Conservation (phyloP, 2,888 invertebrate species). For the Minunthozetes semirufus region DNA sequence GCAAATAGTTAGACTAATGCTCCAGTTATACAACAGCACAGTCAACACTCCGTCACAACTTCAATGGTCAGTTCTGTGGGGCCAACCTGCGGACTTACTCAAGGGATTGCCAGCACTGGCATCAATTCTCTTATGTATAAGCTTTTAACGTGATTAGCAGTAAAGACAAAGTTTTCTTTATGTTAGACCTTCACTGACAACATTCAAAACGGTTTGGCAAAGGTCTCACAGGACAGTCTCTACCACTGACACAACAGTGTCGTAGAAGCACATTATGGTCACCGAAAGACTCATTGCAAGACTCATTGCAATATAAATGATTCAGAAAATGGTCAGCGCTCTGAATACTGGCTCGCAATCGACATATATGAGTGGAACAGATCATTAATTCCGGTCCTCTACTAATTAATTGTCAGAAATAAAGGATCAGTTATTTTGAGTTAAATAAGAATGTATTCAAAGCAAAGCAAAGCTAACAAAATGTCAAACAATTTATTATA, state of each 20-base stretch:
- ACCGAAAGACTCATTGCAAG: conserved; percentile 25
- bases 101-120: conserved; percentile 13
- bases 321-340: conserved; percentile 18
- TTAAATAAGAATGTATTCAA: not conserved
- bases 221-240: conserved; percentile 16
- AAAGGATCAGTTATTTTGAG: not conserved
- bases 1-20: conserved; percentile 28
- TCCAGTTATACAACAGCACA: not conserved
- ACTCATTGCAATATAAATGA: conserved; percentile 30
- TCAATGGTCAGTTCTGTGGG: conserved; percentile 21
- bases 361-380: not conserved
- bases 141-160: conserved; percentile 29
- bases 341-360: not conserved
- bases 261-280: conserved; percentile 16
- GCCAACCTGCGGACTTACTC: conserved; percentile 12
- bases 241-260: not conserved
- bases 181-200: not conserved
- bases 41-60: too few species aligned
- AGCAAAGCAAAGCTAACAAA: not conserved
- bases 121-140: conserved; percentile 30
- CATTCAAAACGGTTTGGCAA: conserved; percentile 16
- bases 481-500: not conserved
- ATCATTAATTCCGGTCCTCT: conserved; percentile 15
- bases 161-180: conserved; percentile 27
- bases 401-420: conserved; percentile 22